Conservation (phyloP, 2,113 vertebrate species). For the Leucosticte australis region DNA sequence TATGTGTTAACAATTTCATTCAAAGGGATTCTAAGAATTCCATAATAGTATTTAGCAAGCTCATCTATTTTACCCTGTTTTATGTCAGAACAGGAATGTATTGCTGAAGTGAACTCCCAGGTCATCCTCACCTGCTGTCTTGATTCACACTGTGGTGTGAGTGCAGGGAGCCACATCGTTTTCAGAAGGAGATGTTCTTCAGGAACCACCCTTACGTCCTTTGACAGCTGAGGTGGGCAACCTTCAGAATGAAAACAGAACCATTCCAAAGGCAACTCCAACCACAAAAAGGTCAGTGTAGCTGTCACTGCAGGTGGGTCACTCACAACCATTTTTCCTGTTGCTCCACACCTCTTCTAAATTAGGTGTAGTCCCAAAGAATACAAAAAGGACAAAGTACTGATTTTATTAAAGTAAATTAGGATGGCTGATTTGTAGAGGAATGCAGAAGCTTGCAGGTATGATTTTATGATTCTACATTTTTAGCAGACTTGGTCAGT, state of each 20-base stretch:
- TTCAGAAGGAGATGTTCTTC: not conserved
- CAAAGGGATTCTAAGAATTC: not conserved
- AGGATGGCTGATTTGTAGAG: not conserved
- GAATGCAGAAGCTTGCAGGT: not conserved
- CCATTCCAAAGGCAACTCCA: not conserved
- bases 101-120: not conserved
- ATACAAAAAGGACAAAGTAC: not conserved
- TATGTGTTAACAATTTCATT: not conserved
- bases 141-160: not conserved
- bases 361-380: not conserved
- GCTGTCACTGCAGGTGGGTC: not conserved
- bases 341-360: not conserved
- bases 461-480: not conserved
- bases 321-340: not conserved
- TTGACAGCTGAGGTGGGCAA: not conserved
- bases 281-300: not conserved
- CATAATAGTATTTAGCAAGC: not conserved
- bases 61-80: not conserved
- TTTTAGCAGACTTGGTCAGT: not conserved
- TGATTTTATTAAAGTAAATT: not conserved
- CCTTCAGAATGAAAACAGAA: not conserved
- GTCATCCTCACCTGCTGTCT: not conserved
- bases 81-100: not conserved
- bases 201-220: not conserved
- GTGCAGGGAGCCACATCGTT: rapidly evolving